These are phyloP conservation scores for Sinhomidia bicolor DNA, from an alignment of 2,888 invertebrate species.

Conservation along the genomic window DNA sequence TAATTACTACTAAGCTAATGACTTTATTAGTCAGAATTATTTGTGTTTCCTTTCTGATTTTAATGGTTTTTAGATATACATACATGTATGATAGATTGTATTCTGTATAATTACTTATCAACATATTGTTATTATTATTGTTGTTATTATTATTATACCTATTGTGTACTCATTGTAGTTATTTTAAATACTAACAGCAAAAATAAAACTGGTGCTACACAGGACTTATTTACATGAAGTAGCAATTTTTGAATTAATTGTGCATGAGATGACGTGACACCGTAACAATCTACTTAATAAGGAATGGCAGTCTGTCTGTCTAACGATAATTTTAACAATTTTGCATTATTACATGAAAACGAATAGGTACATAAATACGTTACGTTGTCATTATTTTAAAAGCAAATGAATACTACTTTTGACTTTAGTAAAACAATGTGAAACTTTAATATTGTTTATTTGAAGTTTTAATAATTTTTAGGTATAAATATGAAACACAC, in stretches of 20 bases:
- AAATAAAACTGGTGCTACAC: not conserved
- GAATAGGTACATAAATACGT: not conserved
- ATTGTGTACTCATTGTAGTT: not conserved
- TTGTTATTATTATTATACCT: not conserved
- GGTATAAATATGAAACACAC: no score
- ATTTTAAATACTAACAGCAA: not conserved
- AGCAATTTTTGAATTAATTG: not conserved
- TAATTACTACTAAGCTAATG: conserved; percentile 28
- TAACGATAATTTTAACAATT: not conserved
- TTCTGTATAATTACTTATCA: no score
- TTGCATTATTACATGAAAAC: not conserved
- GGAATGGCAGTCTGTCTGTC: no score
- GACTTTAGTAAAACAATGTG: no score
- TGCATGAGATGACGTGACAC: no score
- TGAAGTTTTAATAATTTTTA: no score
- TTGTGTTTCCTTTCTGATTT: not conserved
- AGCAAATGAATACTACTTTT: no score
- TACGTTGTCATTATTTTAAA: no score
- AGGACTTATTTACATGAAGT: not conserved
- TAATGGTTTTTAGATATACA: not conserved
- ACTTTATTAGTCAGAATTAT: not conserved
- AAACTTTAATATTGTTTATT: no score
- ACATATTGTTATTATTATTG: not conserved
- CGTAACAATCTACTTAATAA: no score
- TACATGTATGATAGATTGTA: not conserved